These are phyloP conservation scores for Anthopleura sola DNA, from an alignment of 64 coral and sea anemone genomes.

Conservation along the genomic window DNA sequence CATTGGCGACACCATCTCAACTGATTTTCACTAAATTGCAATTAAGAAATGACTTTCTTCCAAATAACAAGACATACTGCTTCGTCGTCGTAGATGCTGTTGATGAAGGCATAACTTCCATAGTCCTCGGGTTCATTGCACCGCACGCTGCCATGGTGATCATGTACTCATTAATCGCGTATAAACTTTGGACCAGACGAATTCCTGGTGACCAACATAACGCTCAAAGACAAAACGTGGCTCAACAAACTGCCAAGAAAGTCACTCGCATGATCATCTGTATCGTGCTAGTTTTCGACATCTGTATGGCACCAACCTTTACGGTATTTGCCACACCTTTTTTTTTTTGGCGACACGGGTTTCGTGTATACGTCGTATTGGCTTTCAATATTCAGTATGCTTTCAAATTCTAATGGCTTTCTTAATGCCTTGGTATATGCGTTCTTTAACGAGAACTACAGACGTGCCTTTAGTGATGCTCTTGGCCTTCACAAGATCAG, in stretches of 20 bases:
- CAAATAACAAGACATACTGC: not conserved
- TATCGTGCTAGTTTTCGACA: not conserved
- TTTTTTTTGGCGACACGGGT: not conserved
- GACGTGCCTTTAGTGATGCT: not conserved
- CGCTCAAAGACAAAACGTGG: not conserved
- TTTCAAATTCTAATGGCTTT: not conserved
- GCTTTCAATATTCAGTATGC: not conserved
- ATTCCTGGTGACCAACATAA: conserved; percentile 19
- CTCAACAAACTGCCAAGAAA: conserved; percentile 2
- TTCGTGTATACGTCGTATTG: not conserved
- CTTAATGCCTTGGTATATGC: not conserved
- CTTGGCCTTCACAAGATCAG: not conserved
- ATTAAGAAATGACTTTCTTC: not conserved
- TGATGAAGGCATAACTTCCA: not conserved
- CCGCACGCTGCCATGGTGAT: not conserved
- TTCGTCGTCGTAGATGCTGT: not conserved
- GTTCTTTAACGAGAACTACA: conserved; percentile 1
- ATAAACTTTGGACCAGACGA: conserved; percentile 31
- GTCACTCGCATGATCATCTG: conserved; percentile 34
- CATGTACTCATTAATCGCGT: conserved; percentile 12
- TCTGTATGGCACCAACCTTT: not conserved
- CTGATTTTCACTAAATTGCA: not conserved
- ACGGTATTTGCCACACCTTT: not conserved
- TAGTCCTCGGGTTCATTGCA: not conserved
- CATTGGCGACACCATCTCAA: not conserved